Percentiles rank a stretch among this genome's conserved stretches.
Conservation (phyloP, 1,140 invertebrate species). For the Pseudomyrmex concolor region DNA sequence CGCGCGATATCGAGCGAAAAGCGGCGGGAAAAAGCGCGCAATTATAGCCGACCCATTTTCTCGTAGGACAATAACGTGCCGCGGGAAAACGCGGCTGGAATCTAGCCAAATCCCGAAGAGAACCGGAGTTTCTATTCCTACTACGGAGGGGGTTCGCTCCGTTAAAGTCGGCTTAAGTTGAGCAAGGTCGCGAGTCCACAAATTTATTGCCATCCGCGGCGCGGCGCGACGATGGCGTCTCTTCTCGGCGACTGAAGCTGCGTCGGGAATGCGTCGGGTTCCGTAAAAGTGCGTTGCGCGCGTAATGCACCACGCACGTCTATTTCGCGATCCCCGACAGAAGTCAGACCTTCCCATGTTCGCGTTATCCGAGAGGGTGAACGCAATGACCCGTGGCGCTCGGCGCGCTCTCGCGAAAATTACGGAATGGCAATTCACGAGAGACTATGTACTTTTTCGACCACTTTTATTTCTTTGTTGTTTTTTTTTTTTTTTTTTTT, state of each 20-base stretch:
- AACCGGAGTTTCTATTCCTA: slow-evolving; percentile 70
- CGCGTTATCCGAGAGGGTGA: slow-evolving; percentile 1
- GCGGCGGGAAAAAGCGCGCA: slow-evolving; percentile 71
- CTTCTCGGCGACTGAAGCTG: background rate
- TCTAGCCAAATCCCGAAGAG: slow-evolving; percentile 79
- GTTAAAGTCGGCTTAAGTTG: slow-evolving; percentile 83
- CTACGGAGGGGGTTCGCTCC: slow-evolving; percentile 69
- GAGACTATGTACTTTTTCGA: slow-evolving; percentile 12
- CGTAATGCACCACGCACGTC: background rate
- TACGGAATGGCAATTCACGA: background rate
- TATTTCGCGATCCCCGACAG: slow-evolving; percentile 28
- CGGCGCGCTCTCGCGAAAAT: slow-evolving; percentile 8
- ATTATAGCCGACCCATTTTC: slow-evolving; percentile 84
- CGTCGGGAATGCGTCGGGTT: slow-evolving; percentile 49
- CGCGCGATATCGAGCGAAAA: slow-evolving; percentile 47
- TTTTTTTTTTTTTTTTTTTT: no score
- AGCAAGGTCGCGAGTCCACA: slow-evolving; percentile 79
- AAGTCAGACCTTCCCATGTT: background rate
- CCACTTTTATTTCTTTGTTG: no score
- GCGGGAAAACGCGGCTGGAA: slow-evolving; percentile 77
- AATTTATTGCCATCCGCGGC: slow-evolving; percentile 78
- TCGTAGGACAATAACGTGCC: slow-evolving; percentile 79
- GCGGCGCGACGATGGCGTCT: slow-evolving; percentile 16
- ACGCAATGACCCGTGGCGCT: slow-evolving; percentile 20
- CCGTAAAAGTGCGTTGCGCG: slow-evolving; percentile 34